Evolutionary conservation across 2,797 vertebrate species (phyloP).

Genomic region (Xyrichtys novacula): DNA sequence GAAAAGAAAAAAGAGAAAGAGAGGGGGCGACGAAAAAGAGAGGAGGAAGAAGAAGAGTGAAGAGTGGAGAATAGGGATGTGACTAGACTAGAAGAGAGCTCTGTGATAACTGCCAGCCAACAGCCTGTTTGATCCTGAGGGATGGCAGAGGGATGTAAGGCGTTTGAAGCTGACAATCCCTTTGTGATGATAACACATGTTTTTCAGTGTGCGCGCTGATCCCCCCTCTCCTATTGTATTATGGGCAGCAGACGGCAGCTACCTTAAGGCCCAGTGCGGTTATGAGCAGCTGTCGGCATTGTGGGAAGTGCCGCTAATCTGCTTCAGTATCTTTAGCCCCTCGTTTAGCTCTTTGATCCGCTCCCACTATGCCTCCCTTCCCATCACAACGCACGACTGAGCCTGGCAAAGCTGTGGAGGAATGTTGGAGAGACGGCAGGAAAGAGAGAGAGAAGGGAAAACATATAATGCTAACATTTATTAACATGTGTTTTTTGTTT

Average conservation of each 20-base stretch:
- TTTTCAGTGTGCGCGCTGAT: constrained; percentile 78
- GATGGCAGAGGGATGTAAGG: constrained; percentile 84
- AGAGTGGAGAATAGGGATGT: constrained; percentile 68
- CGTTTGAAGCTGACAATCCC: constrained; percentile 85
- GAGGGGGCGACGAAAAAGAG: constrained; percentile 45
- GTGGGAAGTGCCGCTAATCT: constrained; percentile 84
- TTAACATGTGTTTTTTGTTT: constrained; percentile 65
- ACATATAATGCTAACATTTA: constrained; percentile 36
- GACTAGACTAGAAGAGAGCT: constrained; percentile 71
- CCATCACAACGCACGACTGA: constrained; percentile 58
- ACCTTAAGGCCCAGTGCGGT: constrained; percentile 75
- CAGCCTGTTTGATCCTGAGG: constrained; percentile 86
- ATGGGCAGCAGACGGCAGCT: constrained; percentile 83
- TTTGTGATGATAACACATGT: constrained; percentile 88
- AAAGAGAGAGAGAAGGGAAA: constrained; percentile 1
- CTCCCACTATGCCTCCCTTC: constrained; percentile 78
- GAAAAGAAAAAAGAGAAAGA: constrained; percentile 29
- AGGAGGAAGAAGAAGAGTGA: constrained; percentile 53
- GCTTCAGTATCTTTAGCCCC: constrained; percentile 83
- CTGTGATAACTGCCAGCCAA: constrained; percentile 78
- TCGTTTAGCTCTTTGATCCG: constrained; percentile 84
- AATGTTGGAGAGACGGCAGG: constrained; percentile 59
- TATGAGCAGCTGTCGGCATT: constrained; percentile 84
- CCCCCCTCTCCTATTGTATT: constrained; percentile 82
- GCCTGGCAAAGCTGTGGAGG: constrained; percentile 67